These are phyloP conservation scores for Digitonthophagus gazella DNA, from an alignment of 2,888 invertebrate genomes.

Conservation along the genomic window DNA sequence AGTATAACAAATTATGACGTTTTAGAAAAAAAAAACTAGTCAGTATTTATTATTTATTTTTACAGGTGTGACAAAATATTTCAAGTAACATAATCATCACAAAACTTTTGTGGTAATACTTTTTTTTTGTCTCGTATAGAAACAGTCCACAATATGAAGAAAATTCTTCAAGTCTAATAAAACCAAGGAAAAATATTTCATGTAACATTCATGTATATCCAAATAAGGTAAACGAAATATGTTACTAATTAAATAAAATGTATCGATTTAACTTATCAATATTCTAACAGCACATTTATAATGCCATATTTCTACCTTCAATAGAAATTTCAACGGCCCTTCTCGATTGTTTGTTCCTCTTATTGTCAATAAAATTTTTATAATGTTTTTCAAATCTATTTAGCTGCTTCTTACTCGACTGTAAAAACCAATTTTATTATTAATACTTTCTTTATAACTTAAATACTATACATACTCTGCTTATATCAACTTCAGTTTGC, in stretches of 20 bases:
- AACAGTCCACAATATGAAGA: background rate
- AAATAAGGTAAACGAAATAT: too few relatives aligned
- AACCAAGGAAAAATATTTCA: too few relatives aligned
- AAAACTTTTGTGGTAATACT: background rate
- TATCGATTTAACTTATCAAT: background rate
- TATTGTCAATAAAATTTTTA: constrained; percentile 85
- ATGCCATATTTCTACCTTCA: constrained; percentile 94
- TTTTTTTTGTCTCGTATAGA: background rate
- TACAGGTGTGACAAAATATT: background rate
- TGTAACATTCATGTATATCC: background rate
- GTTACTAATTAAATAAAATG: background rate
- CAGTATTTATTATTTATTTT: background rate
- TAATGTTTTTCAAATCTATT: constrained; percentile 90
- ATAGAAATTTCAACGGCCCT: constrained; percentile 93
- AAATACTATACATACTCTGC: constrained; percentile 65
- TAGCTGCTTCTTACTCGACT: constrained; percentile 79
- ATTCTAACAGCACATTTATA: constrained; percentile 55
- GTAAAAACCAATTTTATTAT: constrained; percentile 28
- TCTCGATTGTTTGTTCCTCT: constrained; percentile 72
- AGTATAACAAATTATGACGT: too few relatives aligned
- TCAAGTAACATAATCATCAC: background rate
- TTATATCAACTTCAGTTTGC: constrained; percentile 84
- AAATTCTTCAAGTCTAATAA: too few relatives aligned
- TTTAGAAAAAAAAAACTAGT: background rate
- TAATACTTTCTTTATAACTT: background rate